Evolutionary conservation across 1,140 invertebrate species (phyloP).

Genomic region (Saccostrea echinata): DNA sequence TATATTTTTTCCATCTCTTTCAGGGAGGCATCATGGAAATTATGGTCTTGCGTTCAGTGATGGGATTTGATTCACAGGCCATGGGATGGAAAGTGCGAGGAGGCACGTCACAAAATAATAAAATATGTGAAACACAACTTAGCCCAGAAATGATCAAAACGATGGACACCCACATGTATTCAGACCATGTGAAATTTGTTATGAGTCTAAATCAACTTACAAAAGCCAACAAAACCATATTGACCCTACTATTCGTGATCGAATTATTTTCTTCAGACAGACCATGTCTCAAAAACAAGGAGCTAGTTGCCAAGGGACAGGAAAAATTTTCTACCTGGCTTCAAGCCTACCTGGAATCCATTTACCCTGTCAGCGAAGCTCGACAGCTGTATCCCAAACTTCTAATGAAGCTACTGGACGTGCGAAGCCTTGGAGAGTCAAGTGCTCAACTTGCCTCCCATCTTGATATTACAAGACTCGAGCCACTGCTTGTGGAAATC

Average conservation of each 20-base stretch:
- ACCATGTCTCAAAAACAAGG: conserved; percentile 88
- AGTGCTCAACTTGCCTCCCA: conserved; percentile 70
- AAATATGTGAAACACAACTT: conserved; percentile 80
- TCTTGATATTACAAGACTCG: conserved; percentile 72
- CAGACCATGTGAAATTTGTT: conserved; percentile 73
- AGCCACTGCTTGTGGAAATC: conserved; percentile 72
- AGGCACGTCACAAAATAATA: not conserved
- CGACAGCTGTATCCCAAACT: conserved; percentile 91
- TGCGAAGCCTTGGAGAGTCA: conserved; percentile 70
- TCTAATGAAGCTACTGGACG: conserved; percentile 92
- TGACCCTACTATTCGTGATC: conserved; percentile 93
- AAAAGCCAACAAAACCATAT: conserved; percentile 91
- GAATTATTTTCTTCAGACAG: conserved; percentile 92
- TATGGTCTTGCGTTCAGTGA: conserved; percentile 93
- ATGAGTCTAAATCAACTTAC: conserved; percentile 69
- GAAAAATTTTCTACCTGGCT: conserved; percentile 94
- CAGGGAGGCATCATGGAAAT: conserved; percentile 92
- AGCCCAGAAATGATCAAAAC: conserved; percentile 88
- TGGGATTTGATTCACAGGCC: conserved; percentile 92
- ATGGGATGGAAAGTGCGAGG: conserved; percentile 85
- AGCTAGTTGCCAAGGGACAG: conserved; percentile 93
- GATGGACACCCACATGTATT: conserved; percentile 70
- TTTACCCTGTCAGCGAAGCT: conserved; percentile 87
- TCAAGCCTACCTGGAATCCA: conserved; percentile 90
- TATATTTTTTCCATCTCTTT: conserved; percentile 28